Evolutionary conservation across 2,888 invertebrate species (phyloP), one percentile per base, ranked within the genome.

Genomic region (Lomographa bimaculata): DNA sequence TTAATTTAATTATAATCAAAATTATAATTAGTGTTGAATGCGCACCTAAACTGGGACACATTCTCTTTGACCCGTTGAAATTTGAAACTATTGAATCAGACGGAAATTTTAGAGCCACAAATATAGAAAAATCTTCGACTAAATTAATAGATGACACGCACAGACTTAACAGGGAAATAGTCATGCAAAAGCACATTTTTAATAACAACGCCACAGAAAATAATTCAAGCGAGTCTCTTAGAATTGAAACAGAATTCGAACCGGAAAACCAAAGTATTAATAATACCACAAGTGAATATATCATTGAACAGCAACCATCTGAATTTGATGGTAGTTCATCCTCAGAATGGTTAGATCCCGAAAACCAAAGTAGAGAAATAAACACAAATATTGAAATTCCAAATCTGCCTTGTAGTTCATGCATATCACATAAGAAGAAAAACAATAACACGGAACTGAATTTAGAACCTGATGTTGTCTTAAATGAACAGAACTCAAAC

Each of bases 21-120:
- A 42, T 55, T 1, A 25, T 60, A 7, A 36, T 48, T 21, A 35
- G 40, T 6, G 45, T 60, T 8, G 44, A 57, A 30, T 60, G 74
- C 41, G 69, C 69, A 21, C 76, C 80, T 1, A 77, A 71, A 50
- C 53, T 79, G 17, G 65, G 66, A 1, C 52, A 63, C 35, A 26
- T 58, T 12, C 25, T 65, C 7, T 58, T 60, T 27, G 71, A 77
- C 40, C 67, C 68, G 4, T 32, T 71, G 29, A 39, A 34, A 12
- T 57, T 55, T 29, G 70, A 71, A 60, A 54, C 63, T 9, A 50
- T 53, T 17, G 19, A 54, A 21, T 16, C 17, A 6, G 11, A 35
- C 2, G 4, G 14, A 14, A 3, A 14, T 14, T 4, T 4, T 14
- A 14, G n/a, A n/a, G n/a, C n/a, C n/a, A n/a, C n/a, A 4, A 24